Conservation (phyloP, 2,797 vertebrate species). For the Crenuchus spilurus region DNA sequence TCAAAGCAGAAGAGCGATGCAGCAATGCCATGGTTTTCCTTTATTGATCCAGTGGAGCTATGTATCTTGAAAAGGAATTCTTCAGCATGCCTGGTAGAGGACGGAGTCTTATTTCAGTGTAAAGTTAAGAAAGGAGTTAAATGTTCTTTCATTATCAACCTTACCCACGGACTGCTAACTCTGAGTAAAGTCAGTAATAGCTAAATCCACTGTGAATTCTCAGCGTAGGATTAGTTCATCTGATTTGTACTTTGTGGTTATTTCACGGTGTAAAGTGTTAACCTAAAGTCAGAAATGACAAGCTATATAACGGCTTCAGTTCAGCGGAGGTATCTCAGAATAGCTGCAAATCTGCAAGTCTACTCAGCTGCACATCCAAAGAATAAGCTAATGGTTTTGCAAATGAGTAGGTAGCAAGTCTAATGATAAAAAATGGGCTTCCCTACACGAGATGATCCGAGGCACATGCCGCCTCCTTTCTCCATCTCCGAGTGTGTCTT, state of each 20-base stretch:
- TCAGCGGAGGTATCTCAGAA: constrained; percentile 9
- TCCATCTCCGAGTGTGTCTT: constrained; percentile 57
- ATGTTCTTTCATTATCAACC: not conserved
- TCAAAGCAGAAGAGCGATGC: not conserved
- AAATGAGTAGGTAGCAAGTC: constrained; percentile 46
- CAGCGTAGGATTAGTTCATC: not conserved
- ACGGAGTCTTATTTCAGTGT: not conserved
- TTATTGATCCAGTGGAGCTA: not conserved
- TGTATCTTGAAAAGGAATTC: constrained; percentile 7
- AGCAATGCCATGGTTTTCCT: not conserved
- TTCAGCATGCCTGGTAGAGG: not conserved
- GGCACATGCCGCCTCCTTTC: constrained; percentile 41
- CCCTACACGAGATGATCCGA: constrained; percentile 47
- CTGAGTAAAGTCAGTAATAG: not conserved
- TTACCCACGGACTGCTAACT: not conserved
- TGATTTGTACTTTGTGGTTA: not conserved
- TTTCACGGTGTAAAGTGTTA: not conserved
- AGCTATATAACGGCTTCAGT: constrained; percentile 20
- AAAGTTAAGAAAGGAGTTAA: not conserved
- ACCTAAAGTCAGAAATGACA: constrained; percentile 10
- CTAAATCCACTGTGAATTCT: not conserved
- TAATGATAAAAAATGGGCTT: constrained; percentile 49
- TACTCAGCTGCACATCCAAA: constrained; percentile 32
- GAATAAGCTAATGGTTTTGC: constrained; percentile 41
- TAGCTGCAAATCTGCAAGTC: constrained; percentile 19